Conservation (phyloP, 2,113 vertebrate species). For the Sturnira hondurensis region DNA sequence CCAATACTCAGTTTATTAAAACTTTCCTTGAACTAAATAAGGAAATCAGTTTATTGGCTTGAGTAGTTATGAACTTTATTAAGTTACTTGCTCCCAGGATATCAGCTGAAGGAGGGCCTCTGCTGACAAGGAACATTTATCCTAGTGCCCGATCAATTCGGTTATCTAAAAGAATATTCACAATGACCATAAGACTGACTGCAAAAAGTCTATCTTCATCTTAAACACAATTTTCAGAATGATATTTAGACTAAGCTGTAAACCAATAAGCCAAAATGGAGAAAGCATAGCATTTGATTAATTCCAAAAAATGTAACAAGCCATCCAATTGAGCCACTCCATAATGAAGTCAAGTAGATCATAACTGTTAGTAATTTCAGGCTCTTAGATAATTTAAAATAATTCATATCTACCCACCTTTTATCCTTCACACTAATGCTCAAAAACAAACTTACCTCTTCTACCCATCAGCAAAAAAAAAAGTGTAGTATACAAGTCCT, state of each 20-base stretch:
- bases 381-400: background rate
- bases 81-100: conserved; percentile 20
- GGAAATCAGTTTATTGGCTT: conserved; percentile 16
- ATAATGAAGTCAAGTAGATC: background rate
- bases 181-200: background rate
- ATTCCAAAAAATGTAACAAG: background rate
- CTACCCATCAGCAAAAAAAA: background rate
- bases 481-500: background rate
- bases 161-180: conserved; percentile 20
- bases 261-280: conserved; percentile 2
- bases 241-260: conserved; percentile 3
- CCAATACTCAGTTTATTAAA: conserved; percentile 19
- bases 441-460: background rate
- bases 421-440: background rate
- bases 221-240: conserved; percentile 20
- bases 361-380: background rate
- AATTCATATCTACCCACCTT: background rate
- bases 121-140: background rate
- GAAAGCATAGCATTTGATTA: background rate
- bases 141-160: background rate
- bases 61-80: conserved; percentile 37
- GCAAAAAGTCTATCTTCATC: conserved; percentile 6
- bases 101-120: conserved; percentile 14
- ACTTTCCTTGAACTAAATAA: conserved; percentile 30
- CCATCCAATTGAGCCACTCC: background rate